Evolutionary conservation across 1,140 invertebrate species (phyloP), one percentile per base, ranked within the genome.

Genomic region (Pseudomyrmex sp.): DNA sequence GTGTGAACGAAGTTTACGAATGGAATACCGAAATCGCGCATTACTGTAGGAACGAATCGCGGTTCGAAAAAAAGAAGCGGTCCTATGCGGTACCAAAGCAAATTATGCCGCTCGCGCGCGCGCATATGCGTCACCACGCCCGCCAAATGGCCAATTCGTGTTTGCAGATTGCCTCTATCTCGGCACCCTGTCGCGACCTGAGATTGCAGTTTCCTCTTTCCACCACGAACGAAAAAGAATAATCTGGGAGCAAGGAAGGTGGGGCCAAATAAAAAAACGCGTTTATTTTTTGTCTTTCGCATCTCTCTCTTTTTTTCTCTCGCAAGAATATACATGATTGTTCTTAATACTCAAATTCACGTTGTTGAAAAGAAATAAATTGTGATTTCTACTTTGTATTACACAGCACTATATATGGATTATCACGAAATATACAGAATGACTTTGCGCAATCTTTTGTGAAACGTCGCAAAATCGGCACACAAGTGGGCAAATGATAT

Each of bases 111-210:
- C 76, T 83, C 35, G 35, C 85, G 88, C 76, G 84, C 85, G 88
- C 86, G 88, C 90, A 91, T 90, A 88, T 89, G 85, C 90, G 89
- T 90, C 92, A 90, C 91, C 90, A 91, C 89, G 88, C 89, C 90
- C 91, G 91, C 92, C 92, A 93, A 94, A 94, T 94, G 93, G 93
- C 92, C 92, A 93, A 94, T 92, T 92, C 93, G 92, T 94, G 93
- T 94, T 93, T 93, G 91, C 91, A 93, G 93, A 93, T 94, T 94
- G 93, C 90, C 89, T 92, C 91, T 94, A 94, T 94, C 93, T 93
- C 90, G 91, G 92, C 91, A 91, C 90, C 90, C 93, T 91, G 93
- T 92, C 92, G 92, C 77, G 88, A 88, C 66, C 82, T 62, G 84
- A 90, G 89, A 92, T 92, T 92, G 90, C 90, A 91, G 90, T 93